Base-by-base conservation (phyloP, 1,140 invertebrate species). In the Panagrolaimus sp. region DNA sequence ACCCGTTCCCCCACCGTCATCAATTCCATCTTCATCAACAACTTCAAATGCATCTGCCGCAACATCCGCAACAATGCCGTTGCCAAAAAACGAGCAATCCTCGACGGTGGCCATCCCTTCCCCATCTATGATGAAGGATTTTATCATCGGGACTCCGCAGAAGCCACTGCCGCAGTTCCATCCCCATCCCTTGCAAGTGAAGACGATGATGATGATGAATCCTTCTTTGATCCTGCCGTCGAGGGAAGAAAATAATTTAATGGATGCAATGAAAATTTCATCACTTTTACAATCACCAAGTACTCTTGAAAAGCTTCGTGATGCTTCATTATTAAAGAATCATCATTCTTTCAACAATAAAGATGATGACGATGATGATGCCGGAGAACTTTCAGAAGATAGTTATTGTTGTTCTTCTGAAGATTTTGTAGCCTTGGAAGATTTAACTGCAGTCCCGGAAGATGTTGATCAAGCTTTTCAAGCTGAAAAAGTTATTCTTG, bases 401-500 rank as follows among this genome's bases (percentile, higher is more conserved):
- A 70, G 58, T 55, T 70, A 38, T 46, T 65, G 52, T 58, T 21
- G 52, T 7, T 26, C 21, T 12, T 43, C 43, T 14, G 68, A 15
- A 12, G 65, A 70, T 21, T 6, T 70, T 17, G 17, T 32, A 14
- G n/a, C 14, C 17, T 15, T 24, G 15, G 32, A 43, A 24, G 43
- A 38, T 43, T n/a, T 26, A 8, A 38, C 38, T 43, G 28, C 38
- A 15, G 24, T 70, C 2, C 68, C 68, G 1, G 8, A 65, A 26
- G 68, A 70, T 44, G 43, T 70, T 21, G 45, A 70, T 28, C 24
- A 24, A 17, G 68, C 68, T 15, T 68, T 70, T 12, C 28, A 67
- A 44, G 68, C 68, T 0, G 68, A 70, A 24, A 55, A 67, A 15
- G 24, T 70, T 14, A 52, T 48, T n/a, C 70, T 70, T 43, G 68